Evolutionary conservation across 2,797 vertebrate species (phyloP).

Genomic region (Rhinatrema bivittatum): DNA sequence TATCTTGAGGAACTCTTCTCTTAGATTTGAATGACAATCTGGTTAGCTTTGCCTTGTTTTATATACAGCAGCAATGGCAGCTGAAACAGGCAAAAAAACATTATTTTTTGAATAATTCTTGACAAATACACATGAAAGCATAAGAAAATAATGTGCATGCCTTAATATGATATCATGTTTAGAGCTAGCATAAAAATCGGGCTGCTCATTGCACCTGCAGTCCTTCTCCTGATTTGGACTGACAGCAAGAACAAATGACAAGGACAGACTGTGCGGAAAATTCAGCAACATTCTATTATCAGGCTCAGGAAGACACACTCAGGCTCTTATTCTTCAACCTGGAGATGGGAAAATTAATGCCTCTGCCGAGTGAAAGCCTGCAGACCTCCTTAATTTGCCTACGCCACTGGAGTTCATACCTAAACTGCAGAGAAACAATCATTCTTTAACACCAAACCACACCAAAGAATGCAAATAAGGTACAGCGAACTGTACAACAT

Average conservation of each 20-base stretch:
- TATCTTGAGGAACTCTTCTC: constrained; percentile 5
- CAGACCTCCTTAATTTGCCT: fast-evolving
- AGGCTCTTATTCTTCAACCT: not conserved
- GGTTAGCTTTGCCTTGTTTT: not conserved
- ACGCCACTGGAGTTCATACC: not conserved
- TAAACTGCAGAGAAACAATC: not conserved
- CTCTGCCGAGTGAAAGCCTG: not conserved
- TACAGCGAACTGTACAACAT: no score
- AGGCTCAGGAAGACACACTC: no score
- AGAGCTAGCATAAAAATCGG: not conserved
- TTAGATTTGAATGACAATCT: constrained; percentile 4
- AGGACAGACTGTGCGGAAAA: not conserved
- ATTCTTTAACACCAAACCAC: no score
- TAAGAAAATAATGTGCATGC: not conserved
- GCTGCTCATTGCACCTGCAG: not conserved
- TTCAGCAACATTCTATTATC: not conserved
- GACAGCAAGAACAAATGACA: not conserved
- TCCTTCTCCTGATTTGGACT: not conserved
- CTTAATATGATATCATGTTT: not conserved
- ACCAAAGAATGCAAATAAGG: constrained; percentile 30
- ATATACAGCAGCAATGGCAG: not conserved
- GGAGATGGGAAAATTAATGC: not conserved
- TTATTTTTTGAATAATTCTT: constrained; percentile 2
- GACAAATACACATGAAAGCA: not conserved
- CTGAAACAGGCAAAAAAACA: not conserved